Conservation (phyloP, 1,140 invertebrate genomes). For the Luehdorfia chinensis region DNA sequence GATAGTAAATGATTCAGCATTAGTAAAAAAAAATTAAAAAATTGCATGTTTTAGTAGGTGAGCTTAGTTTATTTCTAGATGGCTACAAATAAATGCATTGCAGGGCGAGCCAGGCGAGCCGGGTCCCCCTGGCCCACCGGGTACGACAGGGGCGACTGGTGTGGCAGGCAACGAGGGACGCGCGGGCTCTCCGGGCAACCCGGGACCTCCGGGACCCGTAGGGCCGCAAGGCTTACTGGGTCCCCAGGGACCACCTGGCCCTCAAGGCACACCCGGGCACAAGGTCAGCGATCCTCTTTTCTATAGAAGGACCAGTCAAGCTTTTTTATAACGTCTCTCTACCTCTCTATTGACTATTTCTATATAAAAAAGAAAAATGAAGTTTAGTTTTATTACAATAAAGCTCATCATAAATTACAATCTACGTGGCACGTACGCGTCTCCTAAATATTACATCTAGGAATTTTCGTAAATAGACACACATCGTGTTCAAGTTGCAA, state of each 20-base stretch:
- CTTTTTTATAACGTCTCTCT: background rate
- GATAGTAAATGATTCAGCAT: too few relatives aligned
- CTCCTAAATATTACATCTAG: too few relatives aligned
- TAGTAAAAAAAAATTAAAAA: too few relatives aligned
- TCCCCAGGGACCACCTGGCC: conserved; percentile 83
- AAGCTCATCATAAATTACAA: too few relatives aligned
- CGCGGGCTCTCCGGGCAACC: conserved; percentile 84
- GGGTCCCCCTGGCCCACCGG: conserved; percentile 91
- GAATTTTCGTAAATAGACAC: too few relatives aligned
- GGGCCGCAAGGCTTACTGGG: conserved; percentile 83
- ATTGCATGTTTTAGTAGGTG: too few relatives aligned
- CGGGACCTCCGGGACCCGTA: conserved; percentile 82
- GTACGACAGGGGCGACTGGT: conserved; percentile 86
- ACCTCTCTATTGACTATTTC: too few relatives aligned
- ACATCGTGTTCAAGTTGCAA: too few relatives aligned
- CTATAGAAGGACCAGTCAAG: background rate
- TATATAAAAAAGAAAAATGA: too few relatives aligned
- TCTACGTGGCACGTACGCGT: too few relatives aligned
- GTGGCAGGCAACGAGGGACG: conserved; percentile 90
- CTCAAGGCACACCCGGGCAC: conserved; percentile 80
- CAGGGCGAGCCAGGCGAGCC: conserved; percentile 94
- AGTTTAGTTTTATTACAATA: background rate
- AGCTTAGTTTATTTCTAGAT: too few relatives aligned
- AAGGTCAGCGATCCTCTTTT: conserved; percentile 80
- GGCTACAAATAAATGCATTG: too few relatives aligned